Base-by-base conservation (phyloP, 2,113 vertebrate species). In the Saguinus midas region DNA sequence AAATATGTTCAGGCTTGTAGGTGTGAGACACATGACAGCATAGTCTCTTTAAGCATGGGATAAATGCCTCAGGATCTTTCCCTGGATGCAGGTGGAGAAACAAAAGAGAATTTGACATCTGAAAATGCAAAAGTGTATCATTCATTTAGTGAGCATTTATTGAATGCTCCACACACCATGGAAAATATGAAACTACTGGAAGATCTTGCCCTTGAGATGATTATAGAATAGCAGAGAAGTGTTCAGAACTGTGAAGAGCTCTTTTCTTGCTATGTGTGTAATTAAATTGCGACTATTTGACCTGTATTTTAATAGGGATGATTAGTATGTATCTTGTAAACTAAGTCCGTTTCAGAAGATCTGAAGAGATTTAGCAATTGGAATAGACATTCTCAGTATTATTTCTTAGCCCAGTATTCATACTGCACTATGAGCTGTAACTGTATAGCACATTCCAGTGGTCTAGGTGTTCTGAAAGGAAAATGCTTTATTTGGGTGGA, bases 61-160 rank as follows among this genome's bases (percentile, higher is more conserved):
- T 94, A 90, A 92, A 86, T 86, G 90, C 96, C 96, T 82, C 45
- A 80, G 87, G 95, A 72, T 66, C 87, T 97, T 98, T 97, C 96
- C 94, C 90, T 96, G 92, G 87, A 97, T 82, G 96, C 80, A 75
- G 11, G 73, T 14, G 18, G 66, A 76, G 40, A 96, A 94, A 81
- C 73, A 87, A 75, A 90, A 75, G 55, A 70, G 61, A 90, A 57
- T 72, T 85, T 84, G 85, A 50, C 52, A n/a, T 88, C 45, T 35
- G 35, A 40, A 82, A 61, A 21, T 89, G 14, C 48, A 73, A n/a
- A 95, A 70, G 21, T 75, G 3, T 75, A 1, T 29, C 20, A 43
- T 87, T 73, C 35, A 66, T 70, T 87, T 68, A 23, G 40, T 20
- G 52, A 86, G 10, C 40, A 45, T 83, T 75, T 37, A 66, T 48